A percentile compares a stretch with the other conserved stretches of the same genome.
Conservation (phyloP, 2,797 vertebrate species). For the Enteromius afrohamiltoni region DNA sequence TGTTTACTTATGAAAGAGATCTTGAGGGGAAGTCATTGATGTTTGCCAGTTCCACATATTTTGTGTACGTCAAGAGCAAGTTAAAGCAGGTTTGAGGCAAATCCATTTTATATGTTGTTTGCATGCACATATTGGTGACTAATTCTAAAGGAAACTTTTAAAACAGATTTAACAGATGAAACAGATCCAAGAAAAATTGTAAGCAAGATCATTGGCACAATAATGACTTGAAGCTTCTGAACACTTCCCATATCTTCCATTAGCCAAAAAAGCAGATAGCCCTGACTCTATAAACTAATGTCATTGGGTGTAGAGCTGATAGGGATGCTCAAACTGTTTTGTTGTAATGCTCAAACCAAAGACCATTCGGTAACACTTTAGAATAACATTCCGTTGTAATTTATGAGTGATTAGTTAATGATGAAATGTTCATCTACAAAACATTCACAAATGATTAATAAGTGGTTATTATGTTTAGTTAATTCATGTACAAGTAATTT, state of each 20-base stretch:
- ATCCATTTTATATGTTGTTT: neutral
- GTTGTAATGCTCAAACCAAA: neutral
- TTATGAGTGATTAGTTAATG: too few relatives aligned
- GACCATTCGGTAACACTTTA: too few relatives aligned
- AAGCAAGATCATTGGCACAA: neutral
- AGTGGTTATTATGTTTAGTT: too few relatives aligned
- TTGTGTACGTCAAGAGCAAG: conserved; percentile 12
- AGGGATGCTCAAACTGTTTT: neutral
- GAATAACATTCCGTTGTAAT: too few relatives aligned
- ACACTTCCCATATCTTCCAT: neutral
- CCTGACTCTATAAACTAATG: neutral
- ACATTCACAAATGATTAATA: too few relatives aligned
- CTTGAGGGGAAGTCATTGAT: conserved; percentile 11
- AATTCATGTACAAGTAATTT: too few relatives aligned
- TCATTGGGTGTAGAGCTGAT: neutral
- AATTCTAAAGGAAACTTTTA: neutral
- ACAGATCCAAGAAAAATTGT: neutral
- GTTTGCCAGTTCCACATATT: conserved; percentile 17
- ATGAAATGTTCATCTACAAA: too few relatives aligned
- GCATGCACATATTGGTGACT: neutral
- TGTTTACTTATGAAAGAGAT: neutral
- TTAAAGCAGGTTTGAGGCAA: neutral
- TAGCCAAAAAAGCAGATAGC: neutral
- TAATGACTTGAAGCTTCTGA: conserved; percentile 1
- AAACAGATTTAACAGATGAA: neutral